Base-by-base conservation (phyloP, 2,888 invertebrate genomes). In the Phania funesta region DNA sequence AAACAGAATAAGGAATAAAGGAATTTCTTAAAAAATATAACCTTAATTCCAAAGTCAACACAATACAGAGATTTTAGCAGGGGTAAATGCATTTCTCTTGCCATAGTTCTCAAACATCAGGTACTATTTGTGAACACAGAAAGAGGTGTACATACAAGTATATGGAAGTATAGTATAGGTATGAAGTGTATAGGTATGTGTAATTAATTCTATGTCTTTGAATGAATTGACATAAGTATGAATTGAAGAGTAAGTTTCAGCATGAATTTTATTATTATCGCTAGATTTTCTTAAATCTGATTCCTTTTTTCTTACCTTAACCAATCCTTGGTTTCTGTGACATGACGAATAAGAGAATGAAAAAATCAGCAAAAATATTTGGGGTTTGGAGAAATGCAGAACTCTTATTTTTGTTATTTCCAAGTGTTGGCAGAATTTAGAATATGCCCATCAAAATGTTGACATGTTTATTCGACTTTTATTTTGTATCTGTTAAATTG, bases 41-140 rank as follows among this genome's bases (percentile, higher is more conserved):
- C 18, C 50, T 68, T 62, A 68, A 64, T 75, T 56, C 68, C 24
- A 70, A 75, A 62, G 50, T 80, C 54, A 80, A 56, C 80, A 75
- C 62, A 75, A 70, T 64, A 26, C 24, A 18, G 52, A 50, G 58
- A 52, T 38, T 44, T 60, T 4, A 26, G 26, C 9, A 24, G 52
- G 9, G 8, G 41, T 58, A 48, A 65, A 71, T 41, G 29, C 64
- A 50, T 62, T 48, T 41, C 13, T 54, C n/a, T 50, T 64, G 5
- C 8, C 38, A 20, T n/a, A 6, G 26, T 48, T 38, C 9, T 22
- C 16, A 4, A 46, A 52, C 56, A 46, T 67, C 67, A 73, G 70
- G 58, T 71, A 75, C 50, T 35, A 50, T 16, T 70, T 56, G 70
- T 68, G 54, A 80, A 68, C 68, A 60, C 67, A 20, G 50, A 50